phyloP scores from a whole-genome alignment of 1,140 invertebrate species.

The Zaprionus davidi region DNA sequence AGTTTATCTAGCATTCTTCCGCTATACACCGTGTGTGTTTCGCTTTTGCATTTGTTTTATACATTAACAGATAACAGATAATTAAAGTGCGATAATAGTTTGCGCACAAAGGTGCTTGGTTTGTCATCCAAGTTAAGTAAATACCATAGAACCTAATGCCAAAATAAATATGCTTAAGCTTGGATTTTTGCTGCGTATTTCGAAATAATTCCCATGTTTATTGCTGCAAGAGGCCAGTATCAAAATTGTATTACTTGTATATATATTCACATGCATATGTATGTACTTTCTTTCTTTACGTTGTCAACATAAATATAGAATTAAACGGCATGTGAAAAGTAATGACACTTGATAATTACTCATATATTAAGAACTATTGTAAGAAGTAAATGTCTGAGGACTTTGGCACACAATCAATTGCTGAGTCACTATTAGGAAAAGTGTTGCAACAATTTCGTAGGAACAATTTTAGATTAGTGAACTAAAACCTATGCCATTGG shows the following conservation, averaged over 20 bases:
- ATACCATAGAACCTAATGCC: slow-evolving; percentile 37
- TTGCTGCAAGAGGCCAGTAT: neutral
- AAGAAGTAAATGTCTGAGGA: neutral
- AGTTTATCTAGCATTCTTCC: neutral
- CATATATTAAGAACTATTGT: slow-evolving; percentile 27
- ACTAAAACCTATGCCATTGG: neutral
- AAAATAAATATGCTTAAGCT: slow-evolving; percentile 29
- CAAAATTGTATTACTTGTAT: too few relatives aligned
- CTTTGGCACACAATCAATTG: too few relatives aligned
- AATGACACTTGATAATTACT: slow-evolving; percentile 46
- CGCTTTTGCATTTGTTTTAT: slow-evolving; percentile 15
- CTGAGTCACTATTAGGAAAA: slow-evolving; percentile 6
- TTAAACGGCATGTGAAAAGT: slow-evolving; percentile 2
- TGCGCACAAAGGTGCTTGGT: slow-evolving; percentile 43
- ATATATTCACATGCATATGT: too few relatives aligned
- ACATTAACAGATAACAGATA: slow-evolving; percentile 50
- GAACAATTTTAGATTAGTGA: neutral
- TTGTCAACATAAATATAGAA: too few relatives aligned
- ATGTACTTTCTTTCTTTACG: too few relatives aligned
- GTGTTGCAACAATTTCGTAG: slow-evolving; percentile 1
- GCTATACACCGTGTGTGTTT: neutral
- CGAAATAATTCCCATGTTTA: slow-evolving; percentile 1
- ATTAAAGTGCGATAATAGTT: slow-evolving; percentile 52
- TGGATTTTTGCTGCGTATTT: neutral
- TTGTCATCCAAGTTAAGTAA: slow-evolving; percentile 48